These are phyloP conservation scores for Zaprionus taronus DNA, from an alignment of 1,140 invertebrate genomes.

Conservation along the genomic window DNA sequence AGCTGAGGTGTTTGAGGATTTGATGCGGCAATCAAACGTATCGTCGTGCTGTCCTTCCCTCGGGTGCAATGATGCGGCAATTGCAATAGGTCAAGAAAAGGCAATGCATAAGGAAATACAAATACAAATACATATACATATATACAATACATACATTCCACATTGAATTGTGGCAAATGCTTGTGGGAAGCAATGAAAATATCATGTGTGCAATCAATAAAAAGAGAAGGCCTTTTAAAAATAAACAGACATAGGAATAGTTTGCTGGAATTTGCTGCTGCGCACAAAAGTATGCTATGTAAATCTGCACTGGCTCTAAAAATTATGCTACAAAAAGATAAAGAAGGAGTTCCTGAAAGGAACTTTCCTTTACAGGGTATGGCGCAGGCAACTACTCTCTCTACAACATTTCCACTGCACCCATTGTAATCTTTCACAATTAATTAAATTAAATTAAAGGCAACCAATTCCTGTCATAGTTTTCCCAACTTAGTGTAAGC, in stretches of 20 bases:
- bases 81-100: constrained; percentile 59
- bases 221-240: not conserved
- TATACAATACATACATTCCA: not conserved
- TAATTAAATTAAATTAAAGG: not conserved
- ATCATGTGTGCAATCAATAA: constrained; percentile 13
- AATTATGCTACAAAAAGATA: not conserved
- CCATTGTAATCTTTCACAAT: not conserved
- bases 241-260: not conserved
- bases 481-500: not conserved
- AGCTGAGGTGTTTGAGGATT: constrained; percentile 61
- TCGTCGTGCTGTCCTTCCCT: constrained; percentile 3
- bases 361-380: not conserved
- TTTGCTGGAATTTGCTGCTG: not conserved
- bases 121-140: not conserved
- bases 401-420: too few relatives aligned
- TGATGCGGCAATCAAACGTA: constrained; percentile 2
- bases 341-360: not conserved
- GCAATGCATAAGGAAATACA: not conserved
- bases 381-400: not conserved
- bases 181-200: not conserved
- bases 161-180: constrained; percentile 12
- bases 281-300: not conserved
- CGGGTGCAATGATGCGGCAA: constrained; percentile 64
- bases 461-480: not conserved
- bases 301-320: not conserved